Base-by-base conservation (phyloP, 53 echinoderm and acorn worm species). In the Holothuria scabra region DNA sequence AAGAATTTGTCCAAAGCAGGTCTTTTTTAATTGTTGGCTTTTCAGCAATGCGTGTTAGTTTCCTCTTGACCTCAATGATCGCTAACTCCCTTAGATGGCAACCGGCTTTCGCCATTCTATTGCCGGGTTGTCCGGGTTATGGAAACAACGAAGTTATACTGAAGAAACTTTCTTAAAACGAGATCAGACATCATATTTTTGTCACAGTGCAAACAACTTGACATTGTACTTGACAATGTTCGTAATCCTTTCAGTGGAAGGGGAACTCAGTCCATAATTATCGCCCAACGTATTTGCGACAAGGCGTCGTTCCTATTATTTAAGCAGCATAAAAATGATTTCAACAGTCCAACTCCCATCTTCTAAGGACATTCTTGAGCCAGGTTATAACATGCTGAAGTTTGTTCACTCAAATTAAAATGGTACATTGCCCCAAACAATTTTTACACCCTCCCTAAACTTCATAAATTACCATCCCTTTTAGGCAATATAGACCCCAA, bases 161-260 rank as follows among this genome's bases (percentile, higher is more conserved):
- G 44, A 44, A 10, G 44, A 44, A 44, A 44, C 10, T 44, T 7
- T 44, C 44, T n/a, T 44, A 44, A 44, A 44, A 44, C 44, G 44
- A 44, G 44, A 44, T 44, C 44, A 7, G 44, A 44, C 44, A 44
- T 44, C 44, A 62, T 26, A 62, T 22, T 62, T 62, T 26, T 62
- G 62, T 62, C 62, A 62, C 62, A 62, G 62, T 62, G 62, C 28
- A 62, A 62, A 62, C 62, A 62, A 62, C 62, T 62, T 62, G 62
- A 62, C 62, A 62, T 62, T 0, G 28, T 2, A 62, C 62, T 21
- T 26, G 20, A 62, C 28, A 9, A 21, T 62, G 8, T 62, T 18
- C 62, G 62, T 62, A 62, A 62, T 62, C 62, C 8, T 62, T 62
- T 62, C 62, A 62, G 62, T 62, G 62, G 62, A 62, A 14, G 20